These are phyloP conservation scores for Huso huso DNA, from an alignment of 2,797 vertebrate genomes.

Conservation along the genomic window DNA sequence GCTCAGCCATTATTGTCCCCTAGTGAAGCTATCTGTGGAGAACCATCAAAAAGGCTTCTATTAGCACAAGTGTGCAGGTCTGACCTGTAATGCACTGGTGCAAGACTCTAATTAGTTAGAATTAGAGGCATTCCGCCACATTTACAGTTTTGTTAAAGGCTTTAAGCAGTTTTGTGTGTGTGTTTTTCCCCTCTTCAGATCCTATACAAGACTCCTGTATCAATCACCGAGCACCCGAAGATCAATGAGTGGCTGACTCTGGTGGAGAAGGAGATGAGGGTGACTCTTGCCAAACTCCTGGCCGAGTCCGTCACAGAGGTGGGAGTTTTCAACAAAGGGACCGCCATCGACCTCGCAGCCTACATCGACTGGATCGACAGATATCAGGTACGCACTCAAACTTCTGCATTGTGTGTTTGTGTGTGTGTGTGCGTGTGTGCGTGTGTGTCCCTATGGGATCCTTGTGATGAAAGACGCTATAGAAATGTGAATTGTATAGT, in stretches of 20 bases:
- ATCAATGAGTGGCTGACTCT: conserved; percentile 98
- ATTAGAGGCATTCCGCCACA: too few relatives aligned
- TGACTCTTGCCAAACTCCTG: conserved; percentile 88
- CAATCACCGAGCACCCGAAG: conserved; percentile 93
- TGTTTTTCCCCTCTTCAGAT: conserved; percentile 46
- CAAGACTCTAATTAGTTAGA: too few relatives aligned
- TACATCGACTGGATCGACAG: conserved; percentile 96
- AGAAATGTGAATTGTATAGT: background rate
- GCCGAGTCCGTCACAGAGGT: conserved; percentile 93
- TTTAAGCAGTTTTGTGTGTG: too few relatives aligned
- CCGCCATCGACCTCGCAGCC: conserved; percentile 75
- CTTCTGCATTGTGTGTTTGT: background rate
- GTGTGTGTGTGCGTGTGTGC: background rate
- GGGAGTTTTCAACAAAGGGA: conserved; percentile 80
- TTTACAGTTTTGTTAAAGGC: too few relatives aligned
- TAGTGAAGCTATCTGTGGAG: too few relatives aligned
- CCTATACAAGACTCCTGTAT: conserved; percentile 87
- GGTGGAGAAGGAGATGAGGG: conserved; percentile 96
- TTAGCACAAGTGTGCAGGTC: too few relatives aligned
- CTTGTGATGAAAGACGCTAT: too few relatives aligned
- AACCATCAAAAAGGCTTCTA: too few relatives aligned
- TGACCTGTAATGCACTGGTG: too few relatives aligned
- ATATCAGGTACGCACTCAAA: conserved; percentile 73
- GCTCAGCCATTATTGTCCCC: too few relatives aligned
- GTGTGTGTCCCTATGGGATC: background rate